Evolutionary conservation across 2,113 vertebrate species (phyloP), one percentile per base, ranked within the genome.

Genomic region (Bostrychus sinensis): DNA sequence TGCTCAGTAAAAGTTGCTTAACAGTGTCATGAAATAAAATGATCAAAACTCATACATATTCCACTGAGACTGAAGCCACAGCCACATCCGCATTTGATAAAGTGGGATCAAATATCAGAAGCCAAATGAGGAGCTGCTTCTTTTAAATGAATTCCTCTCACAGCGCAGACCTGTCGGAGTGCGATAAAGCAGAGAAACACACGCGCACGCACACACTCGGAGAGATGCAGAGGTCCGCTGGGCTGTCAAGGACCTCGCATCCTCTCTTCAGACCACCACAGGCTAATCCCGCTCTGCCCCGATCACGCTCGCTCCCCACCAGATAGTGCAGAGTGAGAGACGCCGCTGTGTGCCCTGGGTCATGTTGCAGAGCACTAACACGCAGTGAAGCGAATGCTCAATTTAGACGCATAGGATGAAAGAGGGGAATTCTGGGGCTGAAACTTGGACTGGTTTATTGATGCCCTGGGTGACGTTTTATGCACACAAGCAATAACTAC

Each of bases 401-500:
- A 66, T 81, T 84, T 83, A 20, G 22, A 36, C 41, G 57, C 26
- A 68, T 65, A 71, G 69, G 75, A 82, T 83, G 80, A 86, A 85
- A 85, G 81, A 46, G 70, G 32, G n/a, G 64, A 75, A 59, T 62
- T 63, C 4, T 11, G 59, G 12, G 46, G 42, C 42, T 20, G 42
- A 54, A 63, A 70, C 64, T 56, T 62, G 56, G 53, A 56, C 36
- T 73, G 77, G 23, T 70, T 71, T 74, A 80, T 85, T 77, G 82
- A 90, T 66, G 82, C 85, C 75, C 42, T 30, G 19, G 70, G 77
- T 73, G 71, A 64, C 32, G 66, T 72, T 80, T 72, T 61, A 83
- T 82, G 84, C 80, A 77, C 62, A 78, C 71, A 73, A 78, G 71
- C 82, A 84, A 78, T 62, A 82, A 79, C 75, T 66, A 80, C 48